phyloP scores from a whole-genome alignment of 2,888 invertebrate species.

The Dolichopus griseipennis region DNA sequence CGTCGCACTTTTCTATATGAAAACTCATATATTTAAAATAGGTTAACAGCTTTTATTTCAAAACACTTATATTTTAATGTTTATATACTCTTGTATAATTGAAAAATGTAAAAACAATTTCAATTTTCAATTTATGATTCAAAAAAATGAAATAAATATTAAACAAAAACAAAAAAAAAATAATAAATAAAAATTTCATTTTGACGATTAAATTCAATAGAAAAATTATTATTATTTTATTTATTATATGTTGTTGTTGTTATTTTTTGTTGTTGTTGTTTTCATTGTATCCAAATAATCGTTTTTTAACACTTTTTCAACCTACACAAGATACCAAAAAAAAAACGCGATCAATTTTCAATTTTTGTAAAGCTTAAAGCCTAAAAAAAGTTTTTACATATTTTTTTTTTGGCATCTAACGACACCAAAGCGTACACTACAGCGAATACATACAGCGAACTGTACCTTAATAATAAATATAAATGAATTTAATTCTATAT shows the following conservation, averaged over 20 bases:
- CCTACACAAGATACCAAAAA: neutral
- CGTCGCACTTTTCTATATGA: too few relatives aligned
- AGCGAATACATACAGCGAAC: too few relatives aligned
- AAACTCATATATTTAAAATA: too few relatives aligned
- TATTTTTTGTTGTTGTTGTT: neutral
- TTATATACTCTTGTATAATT: too few relatives aligned
- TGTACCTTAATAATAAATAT: neutral
- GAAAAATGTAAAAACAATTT: too few relatives aligned
- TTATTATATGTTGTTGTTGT: neutral
- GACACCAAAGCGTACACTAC: too few relatives aligned
- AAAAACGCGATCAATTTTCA: neutral
- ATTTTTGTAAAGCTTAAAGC: neutral
- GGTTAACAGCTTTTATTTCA: too few relatives aligned
- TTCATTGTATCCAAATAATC: neutral
- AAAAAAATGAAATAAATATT: too few relatives aligned
- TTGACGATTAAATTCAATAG: neutral
- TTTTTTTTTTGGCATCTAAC: neutral
- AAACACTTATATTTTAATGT: too few relatives aligned
- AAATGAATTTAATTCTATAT: neutral
- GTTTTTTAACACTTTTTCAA: constrained; percentile 3
- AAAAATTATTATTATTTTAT: neutral
- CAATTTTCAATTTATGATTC: too few relatives aligned
- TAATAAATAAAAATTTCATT: neutral
- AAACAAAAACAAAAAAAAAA: neutral
- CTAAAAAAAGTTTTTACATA: neutral